Evolutionary conservation across 2,797 vertebrate species (phyloP), one percentile per base, ranked within the genome.

Genomic region (Macroramphosus scolopax): DNA sequence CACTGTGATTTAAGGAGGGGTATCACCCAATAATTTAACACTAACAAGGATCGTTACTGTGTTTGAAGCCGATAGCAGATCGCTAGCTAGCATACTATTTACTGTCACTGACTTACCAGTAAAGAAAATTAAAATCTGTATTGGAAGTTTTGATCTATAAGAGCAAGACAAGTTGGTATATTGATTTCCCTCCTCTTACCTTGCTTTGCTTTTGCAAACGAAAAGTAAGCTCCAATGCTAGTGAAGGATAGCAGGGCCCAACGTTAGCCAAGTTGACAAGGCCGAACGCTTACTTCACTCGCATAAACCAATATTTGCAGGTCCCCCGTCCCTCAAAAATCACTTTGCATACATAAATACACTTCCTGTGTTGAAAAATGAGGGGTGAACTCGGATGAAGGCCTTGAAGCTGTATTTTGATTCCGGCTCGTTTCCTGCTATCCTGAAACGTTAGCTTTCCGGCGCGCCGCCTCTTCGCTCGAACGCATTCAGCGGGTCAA

Each of bases 391-490:
- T 5, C 2, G n/a, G 22, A 12, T 29, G 9, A 4, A n/a, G 44
- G 17, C 9, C 30, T 26, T 5, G 8, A 11, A 32, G 31, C 38
- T 13, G 10, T 39, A 63, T 65, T 73, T 53, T 24, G 54, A 18
- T 51, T 11, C 1, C 24, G 30, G 57, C 45, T 69, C n/a, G 49
- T 29, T 40, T 30, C 14, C 41, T 32, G 59, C 48, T 76, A 34
- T 25, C 29, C 53, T 31, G 33, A n/a, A n/a, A n/a, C n/a, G n/a
- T n/a, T 63, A 78, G 72, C 62, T 70, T 79, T 80, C 81, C 76
- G 78, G 78, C 78, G 76, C 76, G 72, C 68, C 70, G 67, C 69
- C 69, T 76, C 78, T 72, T 51, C 56, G 54, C 50, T 32, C 40
- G 53, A 54, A 57, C 46, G 7, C 32, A 70, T 52, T 50, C 57